phyloP scores from a whole-genome alignment of 2,888 invertebrate genomes.

The Philaethria dido region DNA sequence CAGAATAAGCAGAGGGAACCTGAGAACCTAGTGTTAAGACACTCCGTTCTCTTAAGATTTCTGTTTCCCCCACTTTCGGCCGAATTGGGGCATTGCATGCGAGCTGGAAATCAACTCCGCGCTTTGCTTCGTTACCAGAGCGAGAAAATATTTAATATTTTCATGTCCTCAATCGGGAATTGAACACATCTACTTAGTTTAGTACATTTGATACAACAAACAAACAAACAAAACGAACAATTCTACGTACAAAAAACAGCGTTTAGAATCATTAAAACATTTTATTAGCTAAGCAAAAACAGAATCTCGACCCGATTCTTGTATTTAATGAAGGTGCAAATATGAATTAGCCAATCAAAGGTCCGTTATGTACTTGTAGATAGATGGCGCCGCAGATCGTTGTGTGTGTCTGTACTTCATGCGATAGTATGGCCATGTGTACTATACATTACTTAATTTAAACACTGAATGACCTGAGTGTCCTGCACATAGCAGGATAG shows the following conservation, averaged over 20 bases:
- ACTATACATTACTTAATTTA: constrained; percentile 49
- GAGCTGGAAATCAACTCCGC: too few species aligned
- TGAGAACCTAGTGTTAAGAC: too few species aligned
- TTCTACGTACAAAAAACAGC: not conserved
- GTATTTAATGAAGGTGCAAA: constrained; percentile 65
- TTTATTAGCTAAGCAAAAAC: constrained; percentile 18
- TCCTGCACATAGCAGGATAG: too few species aligned
- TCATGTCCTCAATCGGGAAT: too few species aligned
- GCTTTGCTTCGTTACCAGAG: too few species aligned
- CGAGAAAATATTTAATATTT: too few species aligned
- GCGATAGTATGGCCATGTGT: constrained; percentile 22
- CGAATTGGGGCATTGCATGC: too few species aligned
- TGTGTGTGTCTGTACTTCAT: constrained; percentile 57
- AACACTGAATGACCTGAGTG: too few species aligned
- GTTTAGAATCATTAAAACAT: constrained; percentile 11
- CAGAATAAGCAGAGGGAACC: too few species aligned
- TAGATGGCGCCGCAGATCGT: constrained; percentile 63
- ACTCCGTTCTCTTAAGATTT: too few species aligned
- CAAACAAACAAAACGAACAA: not conserved
- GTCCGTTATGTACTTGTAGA: constrained; percentile 65
- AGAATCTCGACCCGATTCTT: constrained; percentile 20
- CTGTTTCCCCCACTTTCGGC: too few species aligned
- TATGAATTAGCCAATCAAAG: constrained; percentile 73
- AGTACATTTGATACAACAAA: not conserved
- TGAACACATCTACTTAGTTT: too few species aligned